Evolutionary conservation across 1,140 invertebrate species (phyloP).

Genomic region (Batillaria attramentaria): DNA sequence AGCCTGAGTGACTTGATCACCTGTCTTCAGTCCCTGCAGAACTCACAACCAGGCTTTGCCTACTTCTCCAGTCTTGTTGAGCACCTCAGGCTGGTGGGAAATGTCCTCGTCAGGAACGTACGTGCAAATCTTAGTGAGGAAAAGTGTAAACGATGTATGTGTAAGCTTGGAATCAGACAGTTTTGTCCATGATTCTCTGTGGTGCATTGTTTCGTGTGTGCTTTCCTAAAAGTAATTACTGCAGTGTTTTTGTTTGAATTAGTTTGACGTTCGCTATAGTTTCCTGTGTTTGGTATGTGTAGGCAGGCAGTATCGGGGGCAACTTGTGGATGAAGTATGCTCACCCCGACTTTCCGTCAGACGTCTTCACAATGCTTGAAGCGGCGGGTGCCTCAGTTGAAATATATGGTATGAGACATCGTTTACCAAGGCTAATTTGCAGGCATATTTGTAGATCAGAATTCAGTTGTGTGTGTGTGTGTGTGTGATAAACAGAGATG

Average conservation of each 20-base stretch:
- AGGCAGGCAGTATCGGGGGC: slow-evolving; percentile 78
- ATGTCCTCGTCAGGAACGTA: slow-evolving; percentile 68
- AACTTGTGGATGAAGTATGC: slow-evolving; percentile 85
- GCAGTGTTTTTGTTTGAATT: no score
- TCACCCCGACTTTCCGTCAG: slow-evolving; percentile 82
- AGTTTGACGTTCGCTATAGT: no score
- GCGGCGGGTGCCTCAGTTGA: slow-evolving; percentile 78
- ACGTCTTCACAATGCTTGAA: slow-evolving; percentile 83
- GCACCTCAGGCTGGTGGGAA: slow-evolving; percentile 66
- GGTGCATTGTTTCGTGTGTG: no score
- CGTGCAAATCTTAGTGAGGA: no score
- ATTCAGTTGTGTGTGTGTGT: background rate
- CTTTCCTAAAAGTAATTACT: no score
- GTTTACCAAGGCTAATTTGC: no score
- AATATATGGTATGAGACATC: slow-evolving; percentile 67
- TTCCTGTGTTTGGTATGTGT: no score
- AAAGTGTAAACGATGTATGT: no score
- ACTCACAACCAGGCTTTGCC: slow-evolving; percentile 47
- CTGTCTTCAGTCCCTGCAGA: slow-evolving; percentile 27
- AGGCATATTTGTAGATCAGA: no score
- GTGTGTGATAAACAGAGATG: no score
- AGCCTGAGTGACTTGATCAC: slow-evolving; percentile 51
- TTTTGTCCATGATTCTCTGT: no score
- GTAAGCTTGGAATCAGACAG: no score
- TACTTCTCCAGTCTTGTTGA: slow-evolving; percentile 56